These are phyloP conservation scores for Drosophila greeni DNA, from an alignment of 2,888 invertebrate species.

Conservation along the genomic window DNA sequence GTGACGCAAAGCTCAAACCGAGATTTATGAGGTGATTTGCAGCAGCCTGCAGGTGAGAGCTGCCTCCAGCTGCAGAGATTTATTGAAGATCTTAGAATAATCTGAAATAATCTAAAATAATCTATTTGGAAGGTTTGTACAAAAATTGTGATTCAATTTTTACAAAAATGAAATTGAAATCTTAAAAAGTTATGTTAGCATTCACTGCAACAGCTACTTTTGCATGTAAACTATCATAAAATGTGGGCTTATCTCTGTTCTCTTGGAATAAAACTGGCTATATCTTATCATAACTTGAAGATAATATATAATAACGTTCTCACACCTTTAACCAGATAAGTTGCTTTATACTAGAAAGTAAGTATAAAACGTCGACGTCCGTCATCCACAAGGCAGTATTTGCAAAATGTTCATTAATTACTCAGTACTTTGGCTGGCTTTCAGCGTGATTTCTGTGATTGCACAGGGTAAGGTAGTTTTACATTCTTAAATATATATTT, in stretches of 20 bases:
- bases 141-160: neutral
- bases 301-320: neutral
- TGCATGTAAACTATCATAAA: neutral
- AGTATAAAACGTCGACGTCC: neutral
- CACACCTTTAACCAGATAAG: neutral
- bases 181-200: neutral
- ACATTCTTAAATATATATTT: too few relatives aligned
- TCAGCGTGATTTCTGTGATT: neutral
- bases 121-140: slow-evolving; percentile 2
- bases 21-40: slow-evolving; percentile 35
- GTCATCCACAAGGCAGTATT: neutral
- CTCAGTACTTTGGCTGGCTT: neutral
- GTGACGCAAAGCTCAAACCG: slow-evolving; percentile 31
- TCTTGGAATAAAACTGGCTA: neutral
- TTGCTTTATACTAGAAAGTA: neutral
- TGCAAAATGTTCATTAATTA: slow-evolving; percentile 6
- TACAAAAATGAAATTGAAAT: neutral
- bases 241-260: neutral
- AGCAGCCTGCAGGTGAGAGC: slow-evolving; percentile 7
- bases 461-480: neutral
- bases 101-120: slow-evolving; percentile 28
- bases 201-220: neutral
- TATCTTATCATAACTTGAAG: neutral
- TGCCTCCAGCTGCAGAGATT: slow-evolving; percentile 6
- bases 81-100: slow-evolving; percentile 23